A percentile compares a stretch with the other conserved stretches of the same genome.
These are phyloP conservation scores for Zaprionus davidi DNA, from an alignment of 1,140 invertebrate species.

Conservation along the genomic window DNA sequence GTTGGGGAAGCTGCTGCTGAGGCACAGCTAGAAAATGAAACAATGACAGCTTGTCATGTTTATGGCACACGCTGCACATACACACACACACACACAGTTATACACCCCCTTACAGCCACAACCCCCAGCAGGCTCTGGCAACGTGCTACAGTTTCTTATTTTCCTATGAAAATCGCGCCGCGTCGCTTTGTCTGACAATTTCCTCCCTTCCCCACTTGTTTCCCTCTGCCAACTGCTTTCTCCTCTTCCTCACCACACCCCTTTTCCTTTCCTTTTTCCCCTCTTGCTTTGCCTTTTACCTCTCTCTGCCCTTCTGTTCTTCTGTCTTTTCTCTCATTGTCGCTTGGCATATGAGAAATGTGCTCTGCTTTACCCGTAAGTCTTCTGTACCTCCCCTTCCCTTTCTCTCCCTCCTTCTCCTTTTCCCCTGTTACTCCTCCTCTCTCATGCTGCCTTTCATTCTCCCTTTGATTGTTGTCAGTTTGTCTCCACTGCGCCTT, in stretches of 20 bases:
- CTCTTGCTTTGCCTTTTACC: conserved; percentile 41
- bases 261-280: conserved; percentile 40
- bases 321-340: conserved; percentile 38
- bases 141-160: conserved; percentile 5
- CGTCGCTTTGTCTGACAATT: conserved; percentile 50
- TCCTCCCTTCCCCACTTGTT: not conserved
- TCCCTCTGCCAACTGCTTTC: conserved; percentile 30
- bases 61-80: conserved; percentile 46
- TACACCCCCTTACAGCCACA: not conserved
- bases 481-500: conserved; percentile 40
- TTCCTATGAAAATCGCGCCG: conserved; percentile 28
- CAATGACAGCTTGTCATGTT: conserved; percentile 76
- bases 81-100: conserved; percentile 35
- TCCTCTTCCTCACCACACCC: conserved; percentile 9
- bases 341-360: conserved; percentile 61
- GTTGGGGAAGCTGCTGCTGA: not conserved
- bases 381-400: not conserved
- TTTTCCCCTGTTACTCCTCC: not conserved
- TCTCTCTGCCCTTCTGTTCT: conserved; percentile 37
- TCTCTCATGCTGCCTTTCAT: conserved; percentile 22
- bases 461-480: conserved; percentile 61
- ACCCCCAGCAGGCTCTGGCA: not conserved
- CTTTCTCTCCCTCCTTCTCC: not conserved
- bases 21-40: conserved; percentile 49
- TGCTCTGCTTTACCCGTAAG: conserved; percentile 43